Percentiles rank a stretch among this genome's conserved stretches.
phyloP scores from a whole-genome alignment of 2,113 vertebrate genomes.

The Herpailurus yagouaroundi region DNA sequence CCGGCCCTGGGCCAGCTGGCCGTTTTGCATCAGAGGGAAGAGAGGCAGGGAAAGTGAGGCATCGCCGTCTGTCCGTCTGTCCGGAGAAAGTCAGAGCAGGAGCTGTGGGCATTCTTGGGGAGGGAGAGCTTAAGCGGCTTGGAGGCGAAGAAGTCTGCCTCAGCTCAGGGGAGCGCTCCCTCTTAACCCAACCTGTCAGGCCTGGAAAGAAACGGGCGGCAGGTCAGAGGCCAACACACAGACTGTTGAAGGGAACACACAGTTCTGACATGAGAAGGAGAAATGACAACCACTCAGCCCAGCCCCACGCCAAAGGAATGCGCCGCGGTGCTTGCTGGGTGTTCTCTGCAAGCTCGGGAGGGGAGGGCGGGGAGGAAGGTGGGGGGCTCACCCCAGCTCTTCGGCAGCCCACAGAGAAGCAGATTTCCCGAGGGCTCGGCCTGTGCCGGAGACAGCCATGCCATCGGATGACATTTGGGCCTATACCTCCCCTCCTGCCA shows the following conservation, averaged over 20 bases:
- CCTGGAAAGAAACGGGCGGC: conserved; percentile 10
- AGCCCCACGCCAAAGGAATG: not conserved
- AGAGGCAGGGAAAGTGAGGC: not conserved
- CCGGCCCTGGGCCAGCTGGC: not conserved
- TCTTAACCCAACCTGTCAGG: conserved; percentile 57
- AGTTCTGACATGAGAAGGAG: not conserved
- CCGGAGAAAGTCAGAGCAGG: not conserved
- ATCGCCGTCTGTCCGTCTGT: not conserved
- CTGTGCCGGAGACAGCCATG: not conserved
- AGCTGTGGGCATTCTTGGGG: not conserved
- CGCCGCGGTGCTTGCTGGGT: not conserved
- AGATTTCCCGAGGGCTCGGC: not conserved
- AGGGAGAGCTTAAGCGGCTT: not conserved
- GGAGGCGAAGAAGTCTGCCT: conserved; percentile 40
- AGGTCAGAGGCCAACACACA: conserved; percentile 32
- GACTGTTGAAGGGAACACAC: not conserved
- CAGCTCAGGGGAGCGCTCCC: conserved; percentile 33
- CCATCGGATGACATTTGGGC: not conserved
- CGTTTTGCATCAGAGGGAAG: not conserved
- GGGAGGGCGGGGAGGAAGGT: too few relatives aligned
- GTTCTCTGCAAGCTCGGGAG: not conserved
- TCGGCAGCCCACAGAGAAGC: not conserved
- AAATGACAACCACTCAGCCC: not conserved
- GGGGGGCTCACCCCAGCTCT: not conserved
- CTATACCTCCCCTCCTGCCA: not conserved